phyloP scores from a whole-genome alignment of 2,888 invertebrate genomes.

The Cyaniris semiargus region DNA sequence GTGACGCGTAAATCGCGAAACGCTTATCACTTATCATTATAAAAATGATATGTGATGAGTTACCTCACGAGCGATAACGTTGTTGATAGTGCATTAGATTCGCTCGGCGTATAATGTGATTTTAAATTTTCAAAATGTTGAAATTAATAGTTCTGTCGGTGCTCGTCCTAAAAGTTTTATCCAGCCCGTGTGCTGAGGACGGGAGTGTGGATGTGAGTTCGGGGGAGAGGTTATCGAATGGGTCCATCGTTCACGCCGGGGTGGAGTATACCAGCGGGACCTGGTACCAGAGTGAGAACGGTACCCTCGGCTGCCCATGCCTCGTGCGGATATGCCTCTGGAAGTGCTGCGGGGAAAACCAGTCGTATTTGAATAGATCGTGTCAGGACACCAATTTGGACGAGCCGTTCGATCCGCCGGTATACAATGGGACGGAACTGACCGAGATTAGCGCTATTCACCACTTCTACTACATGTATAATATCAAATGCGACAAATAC shows the following conservation, averaged over 20 bases:
- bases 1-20: conserved; percentile 44
- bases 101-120: conserved; percentile 31
- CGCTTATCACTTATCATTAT: conserved; percentile 65
- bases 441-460: conserved; percentile 51
- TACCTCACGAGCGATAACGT: conserved; percentile 67
- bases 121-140: conserved; percentile 47
- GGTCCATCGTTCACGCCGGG: conserved; percentile 57
- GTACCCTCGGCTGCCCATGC: conserved; percentile 64
- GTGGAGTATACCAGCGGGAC: conserved; percentile 54
- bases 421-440: conserved; percentile 55
- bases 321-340: conserved; percentile 61
- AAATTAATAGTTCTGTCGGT: conserved; percentile 42
- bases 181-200: conserved; percentile 53
- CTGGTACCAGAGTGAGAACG: conserved; percentile 58
- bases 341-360: conserved; percentile 59
- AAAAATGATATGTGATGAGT: conserved; percentile 71
- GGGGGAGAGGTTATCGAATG: conserved; percentile 54
- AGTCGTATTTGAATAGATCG: conserved; percentile 49
- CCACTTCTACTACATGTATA: conserved; percentile 62
- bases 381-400: conserved; percentile 53
- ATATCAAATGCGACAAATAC: conserved; percentile 57
- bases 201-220: conserved; percentile 63
- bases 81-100: conserved; percentile 40
- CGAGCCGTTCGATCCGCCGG: conserved; percentile 60
- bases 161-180: conserved; percentile 36